These are phyloP conservation scores for Hemiscyllium ocellatum DNA, from an alignment of 2,113 vertebrate genomes.

Conservation along the genomic window DNA sequence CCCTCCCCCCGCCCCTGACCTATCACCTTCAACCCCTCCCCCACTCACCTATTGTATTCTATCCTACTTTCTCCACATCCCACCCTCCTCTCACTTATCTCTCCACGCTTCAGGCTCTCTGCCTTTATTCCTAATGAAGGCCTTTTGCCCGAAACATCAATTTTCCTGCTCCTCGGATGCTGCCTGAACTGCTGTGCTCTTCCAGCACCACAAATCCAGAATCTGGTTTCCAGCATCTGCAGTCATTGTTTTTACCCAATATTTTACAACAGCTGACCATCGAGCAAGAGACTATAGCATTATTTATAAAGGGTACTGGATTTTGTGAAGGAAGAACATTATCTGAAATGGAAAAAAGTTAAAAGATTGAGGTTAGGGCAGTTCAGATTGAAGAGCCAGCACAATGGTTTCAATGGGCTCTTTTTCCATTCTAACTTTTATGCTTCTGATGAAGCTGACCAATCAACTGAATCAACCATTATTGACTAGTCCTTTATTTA, in stretches of 20 bases:
- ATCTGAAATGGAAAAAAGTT: background rate
- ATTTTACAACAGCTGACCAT: background rate
- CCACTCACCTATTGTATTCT: too few relatives aligned
- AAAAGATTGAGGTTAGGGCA: background rate
- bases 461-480: background rate
- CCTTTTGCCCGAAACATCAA: too few relatives aligned
- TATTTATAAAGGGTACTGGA: background rate
- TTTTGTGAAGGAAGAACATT: background rate
- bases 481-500: background rate
- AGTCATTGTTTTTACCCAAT: background rate
- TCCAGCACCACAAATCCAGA: too few relatives aligned
- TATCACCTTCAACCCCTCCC: too few relatives aligned
- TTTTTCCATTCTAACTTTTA: background rate
- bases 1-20: too few relatives aligned
- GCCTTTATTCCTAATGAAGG: too few relatives aligned
- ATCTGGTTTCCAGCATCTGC: too few relatives aligned
- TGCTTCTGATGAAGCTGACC: background rate
- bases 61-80: too few relatives aligned
- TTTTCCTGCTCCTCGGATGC: too few relatives aligned
- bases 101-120: too few relatives aligned
- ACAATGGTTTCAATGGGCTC: background rate
- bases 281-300: background rate
- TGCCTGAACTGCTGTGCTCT: too few relatives aligned
- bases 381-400: background rate
- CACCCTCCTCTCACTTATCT: too few relatives aligned